Percentiles rank a stretch among this genome's conserved stretches.
Evolutionary conservation across 2,113 vertebrate genomes (phyloP).

Genomic region (Hemiscyllium ocellatum): DNA sequence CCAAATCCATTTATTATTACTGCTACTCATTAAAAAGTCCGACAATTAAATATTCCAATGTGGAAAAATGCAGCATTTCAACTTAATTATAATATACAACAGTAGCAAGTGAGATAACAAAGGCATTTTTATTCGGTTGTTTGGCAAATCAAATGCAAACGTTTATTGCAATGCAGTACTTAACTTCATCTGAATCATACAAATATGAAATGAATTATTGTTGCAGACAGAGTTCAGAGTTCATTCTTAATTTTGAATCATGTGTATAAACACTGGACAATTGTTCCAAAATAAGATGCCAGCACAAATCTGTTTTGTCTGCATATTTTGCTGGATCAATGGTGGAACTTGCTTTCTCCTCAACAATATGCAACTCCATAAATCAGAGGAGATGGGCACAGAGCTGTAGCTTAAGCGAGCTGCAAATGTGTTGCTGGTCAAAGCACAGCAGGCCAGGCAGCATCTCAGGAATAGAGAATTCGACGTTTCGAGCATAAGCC

Average conservation of each 20-base stretch:
- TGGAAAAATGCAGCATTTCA: background rate
- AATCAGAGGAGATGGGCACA: too few relatives aligned
- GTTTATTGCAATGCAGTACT: background rate
- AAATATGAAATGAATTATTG: background rate
- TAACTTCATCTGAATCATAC: background rate
- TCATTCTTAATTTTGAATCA: background rate
- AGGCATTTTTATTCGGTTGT: background rate
- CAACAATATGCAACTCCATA: too few relatives aligned
- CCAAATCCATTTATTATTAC: background rate
- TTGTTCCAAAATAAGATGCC: background rate
- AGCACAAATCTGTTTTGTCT: background rate
- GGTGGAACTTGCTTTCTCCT: too few relatives aligned
- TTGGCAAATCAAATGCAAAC: background rate
- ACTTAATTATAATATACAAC: background rate
- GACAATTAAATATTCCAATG: background rate
- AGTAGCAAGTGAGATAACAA: background rate
- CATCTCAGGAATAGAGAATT: too few relatives aligned
- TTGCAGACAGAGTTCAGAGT: background rate
- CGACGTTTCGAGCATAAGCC: too few relatives aligned
- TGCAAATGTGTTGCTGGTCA: too few relatives aligned
- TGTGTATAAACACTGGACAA: background rate
- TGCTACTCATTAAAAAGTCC: background rate
- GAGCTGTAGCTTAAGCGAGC: too few relatives aligned
- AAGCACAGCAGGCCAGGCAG: too few relatives aligned
- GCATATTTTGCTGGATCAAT: too few relatives aligned